These are phyloP conservation scores for Ceyx cyanopectus DNA, from an alignment of 2,113 vertebrate genomes.

Conservation along the genomic window DNA sequence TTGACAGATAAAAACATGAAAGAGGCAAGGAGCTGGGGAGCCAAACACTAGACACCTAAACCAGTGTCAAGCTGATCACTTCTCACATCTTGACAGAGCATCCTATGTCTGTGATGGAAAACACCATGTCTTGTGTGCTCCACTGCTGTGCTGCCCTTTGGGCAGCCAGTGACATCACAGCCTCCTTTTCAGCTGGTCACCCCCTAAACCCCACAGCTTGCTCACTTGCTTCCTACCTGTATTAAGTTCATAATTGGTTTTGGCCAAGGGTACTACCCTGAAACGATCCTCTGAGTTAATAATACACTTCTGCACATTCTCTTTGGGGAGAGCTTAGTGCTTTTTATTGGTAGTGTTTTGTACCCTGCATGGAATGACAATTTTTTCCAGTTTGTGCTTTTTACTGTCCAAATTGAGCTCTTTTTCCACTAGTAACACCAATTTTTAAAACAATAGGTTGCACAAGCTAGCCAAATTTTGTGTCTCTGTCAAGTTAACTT, in stretches of 20 bases:
- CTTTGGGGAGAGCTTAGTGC: background rate
- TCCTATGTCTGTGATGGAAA: too few relatives aligned
- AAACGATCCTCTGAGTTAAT: background rate
- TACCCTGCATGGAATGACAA: background rate
- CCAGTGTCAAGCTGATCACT: background rate
- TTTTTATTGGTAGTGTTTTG: background rate
- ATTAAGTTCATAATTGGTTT: background rate
- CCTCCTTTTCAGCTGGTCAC: background rate
- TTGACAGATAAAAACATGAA: background rate
- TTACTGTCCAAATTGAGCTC: background rate
- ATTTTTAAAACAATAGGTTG: background rate
- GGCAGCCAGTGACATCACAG: accelerated
- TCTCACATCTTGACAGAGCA: background rate
- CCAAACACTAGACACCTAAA: background rate
- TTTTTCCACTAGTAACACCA: background rate
- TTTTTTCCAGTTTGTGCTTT: background rate
- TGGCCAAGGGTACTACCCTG: background rate
- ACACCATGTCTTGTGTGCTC: too few relatives aligned
- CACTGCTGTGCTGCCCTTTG: background rate
- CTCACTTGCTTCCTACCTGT: background rate
- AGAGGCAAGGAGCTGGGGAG: background rate
- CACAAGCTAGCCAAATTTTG: background rate
- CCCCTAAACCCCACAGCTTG: background rate
- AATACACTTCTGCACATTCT: background rate
- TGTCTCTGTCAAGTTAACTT: background rate